phyloP scores from a whole-genome alignment of 2,888 invertebrate species.

The Pheosia tremula region DNA sequence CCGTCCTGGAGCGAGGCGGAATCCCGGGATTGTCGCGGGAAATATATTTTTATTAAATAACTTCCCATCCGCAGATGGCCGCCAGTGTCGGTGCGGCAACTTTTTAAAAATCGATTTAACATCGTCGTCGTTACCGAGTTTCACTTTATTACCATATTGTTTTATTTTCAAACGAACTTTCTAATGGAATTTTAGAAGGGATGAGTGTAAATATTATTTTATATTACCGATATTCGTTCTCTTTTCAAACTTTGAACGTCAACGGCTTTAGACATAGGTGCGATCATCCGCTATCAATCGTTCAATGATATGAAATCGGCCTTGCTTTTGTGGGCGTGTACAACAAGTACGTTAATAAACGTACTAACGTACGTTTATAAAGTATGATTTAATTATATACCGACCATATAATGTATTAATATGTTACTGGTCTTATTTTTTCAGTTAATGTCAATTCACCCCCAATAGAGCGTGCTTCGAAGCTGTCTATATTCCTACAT shows the following conservation, averaged over 20 bases:
- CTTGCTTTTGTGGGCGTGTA: too few relatives aligned
- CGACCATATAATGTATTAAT: too few relatives aligned
- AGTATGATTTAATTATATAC: too few relatives aligned
- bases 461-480: neutral
- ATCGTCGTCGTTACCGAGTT: constrained; percentile 1
- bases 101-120: constrained; percentile 54
- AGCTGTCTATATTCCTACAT: neutral
- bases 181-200: neutral
- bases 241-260: neutral
- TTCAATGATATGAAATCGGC: too few relatives aligned
- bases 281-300: too few relatives aligned
- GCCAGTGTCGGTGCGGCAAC: constrained; percentile 37
- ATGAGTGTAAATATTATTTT: neutral
- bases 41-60: constrained; percentile 72
- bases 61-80: constrained; percentile 58
- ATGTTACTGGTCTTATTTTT: neutral
- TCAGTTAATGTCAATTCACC: neutral
- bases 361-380: too few relatives aligned
- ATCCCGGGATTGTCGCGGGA: constrained; percentile 53
- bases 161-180: constrained; percentile 12
- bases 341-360: too few relatives aligned
- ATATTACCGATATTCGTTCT: neutral
- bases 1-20: constrained; percentile 43
- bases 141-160: constrained; percentile 18
- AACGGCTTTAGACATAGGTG: too few relatives aligned